These are phyloP conservation scores for Scaptomyza caliginosa DNA, from an alignment of 2,888 invertebrate genomes.

Conservation along the genomic window DNA sequence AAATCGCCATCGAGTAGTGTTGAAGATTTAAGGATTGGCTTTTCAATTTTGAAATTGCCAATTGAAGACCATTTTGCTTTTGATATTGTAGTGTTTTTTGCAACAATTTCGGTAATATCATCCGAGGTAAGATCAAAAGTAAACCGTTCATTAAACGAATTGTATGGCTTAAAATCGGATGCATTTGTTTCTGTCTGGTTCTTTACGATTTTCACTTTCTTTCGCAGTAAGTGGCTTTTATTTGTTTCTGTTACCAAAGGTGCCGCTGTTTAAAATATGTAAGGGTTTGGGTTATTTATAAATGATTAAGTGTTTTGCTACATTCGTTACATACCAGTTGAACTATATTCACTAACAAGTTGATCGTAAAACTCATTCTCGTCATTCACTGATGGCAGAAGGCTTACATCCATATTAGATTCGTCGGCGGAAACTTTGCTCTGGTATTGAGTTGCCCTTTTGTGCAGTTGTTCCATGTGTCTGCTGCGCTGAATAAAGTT, in stretches of 20 bases:
- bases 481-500: slow-evolving; percentile 79
- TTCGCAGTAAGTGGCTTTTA: background rate
- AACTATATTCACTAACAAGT: slow-evolving; percentile 47
- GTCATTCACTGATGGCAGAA: slow-evolving; percentile 45
- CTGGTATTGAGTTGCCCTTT: slow-evolving; percentile 59
- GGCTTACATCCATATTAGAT: slow-evolving; percentile 16
- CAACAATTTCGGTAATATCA: slow-evolving; percentile 86
- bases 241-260: background rate
- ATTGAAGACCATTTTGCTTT: slow-evolving; percentile 87
- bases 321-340: slow-evolving; percentile 31
- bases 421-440: slow-evolving; percentile 38
- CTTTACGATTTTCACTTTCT: background rate
- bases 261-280: slow-evolving; percentile 8
- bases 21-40: slow-evolving; percentile 84
- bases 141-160: slow-evolving; percentile 88
- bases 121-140: slow-evolving; percentile 88
- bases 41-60: slow-evolving; percentile 86
- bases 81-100: slow-evolving; percentile 83
- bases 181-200: slow-evolving; percentile 1
- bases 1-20: slow-evolving; percentile 73
- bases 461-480: slow-evolving; percentile 76
- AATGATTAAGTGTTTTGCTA: slow-evolving; percentile 21
- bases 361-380: slow-evolving; percentile 57
- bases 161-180: slow-evolving; percentile 26
- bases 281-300: slow-evolving; percentile 23